Base-by-base conservation (phyloP, 2,113 vertebrate genomes). In the Eolophus roseicapilla region DNA sequence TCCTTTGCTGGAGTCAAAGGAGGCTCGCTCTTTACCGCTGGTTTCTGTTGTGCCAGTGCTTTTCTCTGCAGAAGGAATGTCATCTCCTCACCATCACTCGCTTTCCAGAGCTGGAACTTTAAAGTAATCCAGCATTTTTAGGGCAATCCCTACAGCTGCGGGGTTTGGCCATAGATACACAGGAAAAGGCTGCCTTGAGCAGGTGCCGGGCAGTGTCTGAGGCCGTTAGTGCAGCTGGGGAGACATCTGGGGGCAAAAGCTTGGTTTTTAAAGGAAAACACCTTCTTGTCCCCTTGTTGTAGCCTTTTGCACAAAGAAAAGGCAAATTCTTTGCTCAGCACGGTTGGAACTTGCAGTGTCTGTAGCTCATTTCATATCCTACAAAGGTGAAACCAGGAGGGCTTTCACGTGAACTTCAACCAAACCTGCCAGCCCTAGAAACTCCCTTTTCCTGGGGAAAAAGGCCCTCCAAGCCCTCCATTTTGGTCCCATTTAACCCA, bases 381-480 rank as follows among this genome's bases (percentile, higher is more conserved):
- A 7, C 29, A 19, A 23, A 74, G 35, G 23, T 0, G 37, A 33
- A 47, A 70, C 19, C 25, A 17, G 27, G 35, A 68, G 2, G 31
- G 13, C 8, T 52, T 67, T n/a, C 43, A 19, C 17, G 11, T 10
- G 43, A 76, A n/a, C 21, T 63, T 53, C 21, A 90, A 67, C 3
- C 62, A 59, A 73, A 74, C 4, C 29, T 14, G 14, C 24, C 39
- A 74, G 41, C 11, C 41, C 17, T 11, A 50, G 19, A 29, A 70
- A 70, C 2, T 18, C 11, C 29, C 5, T 44, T 67, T 8, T 31
- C 68, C 18, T 29, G 11, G 20, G 43, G 28, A 2, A 11, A 78
- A 62, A 52, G 4, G 6, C 17, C 44, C 4, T 0, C 68, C 4
- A 11, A 79, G 37, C 25, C 2, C 25, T 73, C 55, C 2, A 14